Base-by-base conservation (phyloP, 1,140 invertebrate species). In the Lasioglossum albipes region DNA sequence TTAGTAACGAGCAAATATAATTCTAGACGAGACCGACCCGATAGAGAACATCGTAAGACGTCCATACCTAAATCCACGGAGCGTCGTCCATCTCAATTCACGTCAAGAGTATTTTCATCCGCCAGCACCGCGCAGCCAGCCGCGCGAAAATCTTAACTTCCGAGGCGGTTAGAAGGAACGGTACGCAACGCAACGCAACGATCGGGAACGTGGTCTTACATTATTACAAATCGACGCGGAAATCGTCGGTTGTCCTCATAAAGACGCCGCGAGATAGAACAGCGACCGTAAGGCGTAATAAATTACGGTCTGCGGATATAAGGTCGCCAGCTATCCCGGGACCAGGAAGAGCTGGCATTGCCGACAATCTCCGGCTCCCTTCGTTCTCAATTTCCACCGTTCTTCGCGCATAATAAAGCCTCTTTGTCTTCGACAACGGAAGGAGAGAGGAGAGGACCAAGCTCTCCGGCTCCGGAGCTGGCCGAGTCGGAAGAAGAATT, bases 341-440 rank as follows among this genome's bases (percentile, higher is more conserved):
- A 57, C 45, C 61, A 22, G 41, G 76, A 84, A 81, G 79, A 74
- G 59, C 73, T 31, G 54, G 83, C 70, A 22, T 59, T 41, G 69
- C 49, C 77, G 71, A 62, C 84, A 87, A 86, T 86, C 85, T 86
- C 85, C 85, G 84, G 66, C 42, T 70, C 22, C 62, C 74, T 75
- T 57, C 74, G 68, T 75, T 83, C 79, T 89, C 89, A 75, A 88
- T 89, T 89, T 85, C 79, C 83, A 86, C 67, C 83, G 13, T 76
- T 65, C 70, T 68, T 68, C 72, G 22, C 82, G 84, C 87, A 85
- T 90, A 90, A 90, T 89, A 87, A 88, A 85, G 73, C 78, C 41
- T 78, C 86, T 87, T 87, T 86, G 85, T 86, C 83, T 86, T 76
- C 68, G 70, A 3, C 41, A 22, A 1, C 16, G 42, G 54, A 10